phyloP scores from a whole-genome alignment of 1,140 invertebrate genomes.

The Zaprionus inermis region DNA sequence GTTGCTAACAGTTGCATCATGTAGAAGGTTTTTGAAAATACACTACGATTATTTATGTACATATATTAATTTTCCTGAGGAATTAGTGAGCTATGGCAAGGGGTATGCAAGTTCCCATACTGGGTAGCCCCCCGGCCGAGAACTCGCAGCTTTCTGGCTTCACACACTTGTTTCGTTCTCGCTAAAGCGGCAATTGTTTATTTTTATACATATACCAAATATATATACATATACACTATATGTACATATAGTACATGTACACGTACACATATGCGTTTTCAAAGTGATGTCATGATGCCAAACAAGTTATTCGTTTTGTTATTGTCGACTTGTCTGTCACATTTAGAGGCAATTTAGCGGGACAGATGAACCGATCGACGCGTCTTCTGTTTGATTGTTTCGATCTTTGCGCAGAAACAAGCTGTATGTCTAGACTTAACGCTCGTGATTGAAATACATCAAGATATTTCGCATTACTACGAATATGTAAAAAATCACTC shows the following conservation, averaged over 20 bases:
- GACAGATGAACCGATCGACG: not conserved
- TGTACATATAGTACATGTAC: not conserved
- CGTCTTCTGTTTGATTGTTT: constrained; percentile 38
- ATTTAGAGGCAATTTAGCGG: not conserved
- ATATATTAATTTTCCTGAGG: not conserved
- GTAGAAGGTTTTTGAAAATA: not conserved
- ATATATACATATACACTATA: constrained; percentile 28
- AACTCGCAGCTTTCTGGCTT: not conserved
- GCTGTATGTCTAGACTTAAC: not conserved
- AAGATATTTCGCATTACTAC: not conserved
- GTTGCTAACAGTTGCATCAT: constrained; percentile 3
- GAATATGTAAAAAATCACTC: not conserved
- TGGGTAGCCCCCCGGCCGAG: not conserved
- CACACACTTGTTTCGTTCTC: constrained; percentile 11
- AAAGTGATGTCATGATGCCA: constrained; percentile 74
- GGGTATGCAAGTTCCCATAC: not conserved
- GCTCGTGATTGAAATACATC: not conserved
- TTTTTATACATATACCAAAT: constrained; percentile 58
- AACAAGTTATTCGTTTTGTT: constrained; percentile 55
- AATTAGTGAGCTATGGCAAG: not conserved
- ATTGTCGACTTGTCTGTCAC: constrained; percentile 1
- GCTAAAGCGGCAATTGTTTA: constrained; percentile 66
- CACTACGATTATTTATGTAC: not conserved
- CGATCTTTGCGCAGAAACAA: constrained; percentile 28
- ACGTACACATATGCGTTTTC: constrained; percentile 50